phyloP scores from a whole-genome alignment of 2,797 vertebrate species.

The Schizopygopsis malacanthus region DNA sequence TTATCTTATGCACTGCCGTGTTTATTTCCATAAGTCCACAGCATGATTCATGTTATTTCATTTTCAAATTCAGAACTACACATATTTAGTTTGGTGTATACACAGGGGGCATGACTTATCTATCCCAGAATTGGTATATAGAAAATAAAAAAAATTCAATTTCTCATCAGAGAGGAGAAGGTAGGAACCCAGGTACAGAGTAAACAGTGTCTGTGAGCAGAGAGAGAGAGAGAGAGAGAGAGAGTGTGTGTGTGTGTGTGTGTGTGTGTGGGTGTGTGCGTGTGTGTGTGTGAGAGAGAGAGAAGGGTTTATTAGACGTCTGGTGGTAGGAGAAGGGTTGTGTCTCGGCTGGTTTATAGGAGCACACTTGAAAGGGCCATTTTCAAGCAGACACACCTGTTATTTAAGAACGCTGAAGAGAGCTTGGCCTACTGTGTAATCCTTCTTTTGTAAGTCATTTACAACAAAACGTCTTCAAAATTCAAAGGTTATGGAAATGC shows the following conservation, averaged over 20 bases:
- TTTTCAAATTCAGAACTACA: slow-evolving; percentile 52
- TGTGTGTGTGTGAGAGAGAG: background rate
- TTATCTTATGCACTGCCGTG: slow-evolving; percentile 25
- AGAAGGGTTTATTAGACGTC: slow-evolving; percentile 70
- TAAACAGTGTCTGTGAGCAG: slow-evolving; percentile 79
- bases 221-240: slow-evolving; percentile 62
- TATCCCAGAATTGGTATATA: slow-evolving; percentile 77
- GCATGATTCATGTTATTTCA: slow-evolving; percentile 49
- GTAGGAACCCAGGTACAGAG: slow-evolving; percentile 76
- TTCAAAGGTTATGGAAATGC: slow-evolving; percentile 30
- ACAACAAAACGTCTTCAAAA: slow-evolving; percentile 61
- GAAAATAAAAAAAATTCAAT: slow-evolving; percentile 78
- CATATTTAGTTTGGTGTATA: slow-evolving; percentile 63
- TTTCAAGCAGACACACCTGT: slow-evolving; percentile 79
- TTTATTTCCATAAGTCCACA: slow-evolving; percentile 45
- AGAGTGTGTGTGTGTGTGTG: background rate
- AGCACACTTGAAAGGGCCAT: slow-evolving; percentile 78
- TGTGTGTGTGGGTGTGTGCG: no score
- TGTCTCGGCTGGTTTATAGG: slow-evolving; percentile 82
- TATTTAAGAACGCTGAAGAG: slow-evolving; percentile 75
- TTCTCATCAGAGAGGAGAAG: slow-evolving; percentile 77
- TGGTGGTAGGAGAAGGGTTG: slow-evolving; percentile 66
- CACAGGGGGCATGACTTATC: slow-evolving; percentile 74
- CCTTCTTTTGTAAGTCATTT: slow-evolving; percentile 63
- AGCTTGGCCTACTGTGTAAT: slow-evolving; percentile 70